Conservation (phyloP, 2,113 vertebrate genomes). For the Speoplatyrhinus poulsoni region DNA sequence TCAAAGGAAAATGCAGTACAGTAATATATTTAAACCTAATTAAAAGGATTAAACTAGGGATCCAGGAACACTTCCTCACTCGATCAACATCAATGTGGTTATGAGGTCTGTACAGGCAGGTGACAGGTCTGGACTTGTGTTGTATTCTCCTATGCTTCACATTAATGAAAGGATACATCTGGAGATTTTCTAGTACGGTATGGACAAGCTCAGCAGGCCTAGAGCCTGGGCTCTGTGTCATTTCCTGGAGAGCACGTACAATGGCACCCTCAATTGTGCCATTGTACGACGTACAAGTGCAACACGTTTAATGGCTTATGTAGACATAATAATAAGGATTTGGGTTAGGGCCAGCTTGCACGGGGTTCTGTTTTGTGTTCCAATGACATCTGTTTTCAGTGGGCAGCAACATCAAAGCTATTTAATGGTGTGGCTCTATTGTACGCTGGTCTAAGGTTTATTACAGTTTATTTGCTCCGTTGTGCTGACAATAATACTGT, state of each 20-base stretch:
- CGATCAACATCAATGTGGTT: constrained; percentile 15
- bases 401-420: constrained; percentile 52
- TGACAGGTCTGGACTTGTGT: constrained; percentile 37
- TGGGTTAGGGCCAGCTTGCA: constrained; percentile 40
- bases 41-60: background rate
- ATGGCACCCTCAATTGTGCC: constrained; percentile 56
- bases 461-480: constrained; percentile 39
- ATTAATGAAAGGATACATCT: constrained; percentile 69
- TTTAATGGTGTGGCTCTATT: constrained; percentile 56
- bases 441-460: constrained; percentile 54
- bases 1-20: constrained; percentile 13
- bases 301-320: constrained; percentile 53
- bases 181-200: constrained; percentile 49
- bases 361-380: constrained; percentile 63
- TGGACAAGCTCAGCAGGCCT: constrained; percentile 23
- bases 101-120: constrained; percentile 22
- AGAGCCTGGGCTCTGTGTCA: constrained; percentile 18
- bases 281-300: constrained; percentile 21
- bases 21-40: background rate
- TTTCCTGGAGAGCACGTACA: constrained; percentile 63
- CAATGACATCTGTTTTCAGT: constrained; percentile 61
- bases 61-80: constrained; percentile 7
- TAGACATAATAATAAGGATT: constrained; percentile 59
- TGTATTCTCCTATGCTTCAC: constrained; percentile 27
- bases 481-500: constrained; percentile 37